phyloP scores from a whole-genome alignment of 1,140 invertebrate species.

The Bombus terrestris region DNA sequence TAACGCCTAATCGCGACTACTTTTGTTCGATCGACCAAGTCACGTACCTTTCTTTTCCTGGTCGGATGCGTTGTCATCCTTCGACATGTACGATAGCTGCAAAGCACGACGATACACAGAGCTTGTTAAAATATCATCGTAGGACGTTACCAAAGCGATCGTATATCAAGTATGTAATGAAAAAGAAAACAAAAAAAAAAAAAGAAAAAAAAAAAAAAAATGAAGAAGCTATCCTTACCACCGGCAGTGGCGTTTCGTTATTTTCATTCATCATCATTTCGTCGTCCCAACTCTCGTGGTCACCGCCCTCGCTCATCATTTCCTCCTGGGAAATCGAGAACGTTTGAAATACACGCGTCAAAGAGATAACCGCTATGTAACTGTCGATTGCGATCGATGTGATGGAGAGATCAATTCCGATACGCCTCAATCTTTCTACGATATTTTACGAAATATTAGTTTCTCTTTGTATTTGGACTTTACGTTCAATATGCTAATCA shows the following conservation, averaged over 20 bases:
- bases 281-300: conserved; percentile 81
- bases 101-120: conserved; percentile 56
- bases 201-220: background rate
- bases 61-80: conserved; percentile 80
- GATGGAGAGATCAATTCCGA: background rate
- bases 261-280: conserved; percentile 79
- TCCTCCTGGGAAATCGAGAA: conserved; percentile 75
- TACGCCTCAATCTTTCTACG: background rate
- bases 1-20: background rate
- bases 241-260: conserved; percentile 77
- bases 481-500: background rate
- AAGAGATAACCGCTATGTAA: background rate
- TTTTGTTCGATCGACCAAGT: background rate
- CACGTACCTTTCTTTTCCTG: conserved; percentile 83
- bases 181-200: no score
- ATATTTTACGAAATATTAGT: background rate
- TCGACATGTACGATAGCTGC: conserved; percentile 79
- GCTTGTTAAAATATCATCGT: background rate
- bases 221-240: conserved; percentile 65
- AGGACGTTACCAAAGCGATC: background rate
- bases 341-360: conserved; percentile 38
- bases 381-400: background rate
- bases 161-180: background rate
- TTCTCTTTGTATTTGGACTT: background rate
- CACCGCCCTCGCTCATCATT: conserved; percentile 80